phyloP scores from a whole-genome alignment of 2,888 invertebrate genomes.

The Cephus spinipes region DNA sequence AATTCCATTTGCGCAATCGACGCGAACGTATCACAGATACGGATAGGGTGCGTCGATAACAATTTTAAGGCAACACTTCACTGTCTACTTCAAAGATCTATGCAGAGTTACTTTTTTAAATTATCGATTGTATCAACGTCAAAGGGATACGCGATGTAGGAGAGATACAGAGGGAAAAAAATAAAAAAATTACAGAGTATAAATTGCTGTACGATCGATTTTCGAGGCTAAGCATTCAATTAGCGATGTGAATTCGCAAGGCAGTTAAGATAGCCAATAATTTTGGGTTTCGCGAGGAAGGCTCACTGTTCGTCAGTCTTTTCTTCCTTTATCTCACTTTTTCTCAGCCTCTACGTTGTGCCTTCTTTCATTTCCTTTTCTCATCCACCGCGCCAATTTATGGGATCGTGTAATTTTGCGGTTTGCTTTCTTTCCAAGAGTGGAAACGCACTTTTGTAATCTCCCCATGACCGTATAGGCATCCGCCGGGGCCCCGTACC shows the following conservation, averaged over 20 bases:
- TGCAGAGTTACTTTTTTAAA: neutral
- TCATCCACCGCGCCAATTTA: conserved; percentile 15
- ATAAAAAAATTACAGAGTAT: neutral
- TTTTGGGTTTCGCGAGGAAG: conserved; percentile 26
- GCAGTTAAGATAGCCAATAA: conserved; percentile 32
- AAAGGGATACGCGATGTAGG: neutral
- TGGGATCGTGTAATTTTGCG: conserved; percentile 1
- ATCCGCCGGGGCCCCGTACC: neutral
- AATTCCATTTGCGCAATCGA: conserved; percentile 51
- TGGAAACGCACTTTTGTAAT: neutral
- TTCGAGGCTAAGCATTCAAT: conserved; percentile 32
- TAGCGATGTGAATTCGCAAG: conserved; percentile 22
- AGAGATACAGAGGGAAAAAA: neutral
- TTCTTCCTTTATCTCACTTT: neutral
- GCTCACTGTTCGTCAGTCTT: conserved; percentile 13
- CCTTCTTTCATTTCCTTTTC: neutral
- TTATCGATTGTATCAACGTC: neutral
- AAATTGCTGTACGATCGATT: neutral
- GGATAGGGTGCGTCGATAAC: conserved; percentile 16
- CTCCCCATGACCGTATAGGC: neutral
- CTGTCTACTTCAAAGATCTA: neutral
- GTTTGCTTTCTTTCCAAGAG: conserved; percentile 1
- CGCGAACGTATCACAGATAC: conserved; percentile 32
- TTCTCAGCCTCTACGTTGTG: neutral
- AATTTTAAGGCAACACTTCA: neutral